Percentiles rank a stretch among this genome's conserved stretches.
Evolutionary conservation across 1,140 invertebrate genomes (phyloP).

Genomic region (Monochamus saltuarius): DNA sequence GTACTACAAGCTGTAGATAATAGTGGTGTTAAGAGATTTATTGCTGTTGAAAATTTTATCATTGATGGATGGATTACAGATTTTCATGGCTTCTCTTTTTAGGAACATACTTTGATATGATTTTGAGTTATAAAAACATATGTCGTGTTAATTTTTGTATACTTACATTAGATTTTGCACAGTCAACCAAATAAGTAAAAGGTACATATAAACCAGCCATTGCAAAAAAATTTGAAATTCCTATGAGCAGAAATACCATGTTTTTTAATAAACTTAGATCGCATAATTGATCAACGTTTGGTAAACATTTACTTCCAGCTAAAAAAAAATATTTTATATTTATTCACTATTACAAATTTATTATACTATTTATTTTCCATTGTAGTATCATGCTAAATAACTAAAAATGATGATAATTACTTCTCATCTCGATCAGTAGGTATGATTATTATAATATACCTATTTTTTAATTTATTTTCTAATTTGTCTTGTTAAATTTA

Average conservation of each 20-base stretch:
- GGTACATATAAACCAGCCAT: conserved; percentile 94
- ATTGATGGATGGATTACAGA: too few relatives aligned
- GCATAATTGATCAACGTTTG: conserved; percentile 84
- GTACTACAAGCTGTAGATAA: too few relatives aligned
- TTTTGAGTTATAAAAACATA: too few relatives aligned
- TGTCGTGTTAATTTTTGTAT: not conserved
- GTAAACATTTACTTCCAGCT: conserved; percentile 72
- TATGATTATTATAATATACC: not conserved
- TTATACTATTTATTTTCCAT: not conserved
- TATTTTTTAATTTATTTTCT: too few relatives aligned
- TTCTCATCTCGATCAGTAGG: too few relatives aligned
- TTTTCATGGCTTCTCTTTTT: too few relatives aligned
- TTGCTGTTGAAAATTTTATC: too few relatives aligned
- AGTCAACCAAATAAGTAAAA: conserved; percentile 90
- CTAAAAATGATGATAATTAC: too few relatives aligned
- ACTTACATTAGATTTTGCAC: conserved; percentile 69
- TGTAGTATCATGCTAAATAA: not conserved
- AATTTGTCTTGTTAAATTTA: too few relatives aligned
- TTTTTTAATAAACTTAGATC: conserved; percentile 87
- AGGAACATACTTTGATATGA: too few relatives aligned
- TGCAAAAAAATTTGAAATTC: conserved; percentile 91
- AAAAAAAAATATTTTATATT: too few relatives aligned
- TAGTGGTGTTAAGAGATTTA: too few relatives aligned
- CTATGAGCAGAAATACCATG: conserved; percentile 89
- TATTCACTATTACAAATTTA: conserved; percentile 8